phyloP scores from a whole-genome alignment of 2,888 invertebrate species.

The Strigamia maritima region DNA sequence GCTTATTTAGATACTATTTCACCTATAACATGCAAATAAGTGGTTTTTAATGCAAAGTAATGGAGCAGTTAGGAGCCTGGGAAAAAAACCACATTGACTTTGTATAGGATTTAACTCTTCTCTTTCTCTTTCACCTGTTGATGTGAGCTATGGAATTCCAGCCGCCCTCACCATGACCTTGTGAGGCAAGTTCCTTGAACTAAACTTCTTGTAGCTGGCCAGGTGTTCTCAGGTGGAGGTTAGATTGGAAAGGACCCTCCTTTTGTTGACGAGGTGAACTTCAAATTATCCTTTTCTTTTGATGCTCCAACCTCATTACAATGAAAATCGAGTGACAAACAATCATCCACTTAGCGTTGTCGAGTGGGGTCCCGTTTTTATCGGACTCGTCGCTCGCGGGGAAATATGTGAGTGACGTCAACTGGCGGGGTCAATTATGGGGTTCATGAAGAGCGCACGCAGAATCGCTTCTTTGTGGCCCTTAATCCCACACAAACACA shows the following conservation, averaged over 20 bases:
- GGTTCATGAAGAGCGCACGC: constrained; percentile 20
- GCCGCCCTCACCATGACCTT: constrained; percentile 14
- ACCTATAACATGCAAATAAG: no score
- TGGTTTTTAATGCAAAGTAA: no score
- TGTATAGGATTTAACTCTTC: neutral
- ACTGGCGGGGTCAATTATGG: constrained; percentile 18
- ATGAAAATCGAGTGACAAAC: constrained; percentile 8
- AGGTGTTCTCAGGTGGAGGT: constrained; percentile 19
- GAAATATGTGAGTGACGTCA: constrained; percentile 23
- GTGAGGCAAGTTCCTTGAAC: constrained; percentile 9
- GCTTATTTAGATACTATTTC: no score
- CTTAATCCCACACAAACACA: constrained; percentile 23
- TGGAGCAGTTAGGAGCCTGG: no score
- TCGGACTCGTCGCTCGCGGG: neutral
- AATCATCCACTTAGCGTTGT: constrained; percentile 20
- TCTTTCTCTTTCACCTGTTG: neutral
- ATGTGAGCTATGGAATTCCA: constrained; percentile 23
- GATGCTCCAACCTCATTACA: neutral
- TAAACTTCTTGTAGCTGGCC: neutral
- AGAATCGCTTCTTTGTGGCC: constrained; percentile 20
- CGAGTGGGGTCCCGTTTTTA: constrained; percentile 21
- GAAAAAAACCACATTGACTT: no score
- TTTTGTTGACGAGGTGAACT: constrained; percentile 15
- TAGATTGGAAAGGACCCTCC: neutral
- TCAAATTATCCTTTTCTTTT: constrained; percentile 2